A percentile compares a stretch with the other conserved stretches of the same genome.
Evolutionary conservation across 2,888 invertebrate species (phyloP).

Genomic region (Tridacna gigas): DNA sequence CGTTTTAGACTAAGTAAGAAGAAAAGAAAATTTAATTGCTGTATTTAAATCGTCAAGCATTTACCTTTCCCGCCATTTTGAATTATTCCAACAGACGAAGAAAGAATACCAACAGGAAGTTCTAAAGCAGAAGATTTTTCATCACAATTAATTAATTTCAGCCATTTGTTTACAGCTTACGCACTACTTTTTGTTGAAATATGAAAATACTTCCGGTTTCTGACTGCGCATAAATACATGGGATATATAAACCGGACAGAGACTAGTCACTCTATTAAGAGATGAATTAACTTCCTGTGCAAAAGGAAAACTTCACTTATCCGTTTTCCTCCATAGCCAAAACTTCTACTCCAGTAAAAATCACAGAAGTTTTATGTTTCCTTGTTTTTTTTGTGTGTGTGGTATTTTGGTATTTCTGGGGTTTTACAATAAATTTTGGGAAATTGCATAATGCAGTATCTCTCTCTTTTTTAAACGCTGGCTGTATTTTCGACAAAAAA

Average conservation of each 20-base stretch:
- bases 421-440: too few relatives aligned
- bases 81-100: not conserved
- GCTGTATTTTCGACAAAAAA: not conserved
- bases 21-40: too few relatives aligned
- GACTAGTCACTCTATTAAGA: not conserved
- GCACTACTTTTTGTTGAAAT: not conserved
- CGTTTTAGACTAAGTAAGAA: too few relatives aligned
- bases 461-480: not conserved
- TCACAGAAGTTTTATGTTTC: not conserved
- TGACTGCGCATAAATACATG: not conserved
- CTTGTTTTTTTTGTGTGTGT: too few relatives aligned
- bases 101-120: not conserved
- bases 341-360: not conserved
- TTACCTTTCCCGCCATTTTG: constrained; percentile 11
- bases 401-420: not conserved
- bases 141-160: not conserved
- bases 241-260: not conserved
- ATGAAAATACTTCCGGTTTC: constrained; percentile 5
- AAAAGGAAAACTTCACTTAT: constrained; percentile 19
- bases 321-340: not conserved
- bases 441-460: not conserved
- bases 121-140: not conserved
- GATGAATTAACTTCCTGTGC: constrained; percentile 9
- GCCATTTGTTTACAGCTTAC: not conserved
- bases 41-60: not conserved